Evolutionary conservation across 2,113 vertebrate species (phyloP), one percentile per base, ranked within the genome.

Genomic region (Butastur rufipennis): DNA sequence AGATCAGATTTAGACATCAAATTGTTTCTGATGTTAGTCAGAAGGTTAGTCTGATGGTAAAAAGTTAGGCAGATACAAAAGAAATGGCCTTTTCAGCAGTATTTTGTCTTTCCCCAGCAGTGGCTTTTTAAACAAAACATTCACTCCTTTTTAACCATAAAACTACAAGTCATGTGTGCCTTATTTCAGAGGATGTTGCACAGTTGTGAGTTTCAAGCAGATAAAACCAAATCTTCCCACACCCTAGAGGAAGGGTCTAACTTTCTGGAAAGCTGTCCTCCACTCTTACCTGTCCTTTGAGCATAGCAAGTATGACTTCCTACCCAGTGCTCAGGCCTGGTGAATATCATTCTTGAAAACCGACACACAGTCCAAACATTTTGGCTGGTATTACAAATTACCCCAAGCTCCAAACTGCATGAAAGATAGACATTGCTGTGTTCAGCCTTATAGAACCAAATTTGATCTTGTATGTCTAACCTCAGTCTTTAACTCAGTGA

Each of bases 361-460:
- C 0, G 23, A 27, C 0, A 0, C 9, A 52, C 16, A 31, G 3
- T 4, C 20, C 8, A 75, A 55, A 6, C 3, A 19, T 72, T 88
- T 78, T 48, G 6, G 6, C 27, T 81, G 21, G 12, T 36, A 9
- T 29, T 58, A 47, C 18, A 20, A 52, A 56, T 79, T 61, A 34
- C 22, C 47, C 12, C 47, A 52, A 61, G 20, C 7, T 34, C 6
- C 11, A 55, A 70, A 59, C 38, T 81, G 4, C 19, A 11, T 79
- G 14, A 74, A 91, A 82, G 8, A 19, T 31, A 47, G 55, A 25
- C 9, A 53, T n/a, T 43, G 4, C 2, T 59, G 1, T 58, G 23
- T 42, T 77, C 26, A 63, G 26, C 19, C 10, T 26, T 40, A 29
- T 3, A 43, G 16, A 7, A 38, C 4, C 14, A 52, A 42, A 86